Percentiles rank a stretch among this genome's conserved stretches.
These are phyloP conservation scores for Dicrurus megarhynchus DNA, from an alignment of 2,113 vertebrate species.

Conservation along the genomic window DNA sequence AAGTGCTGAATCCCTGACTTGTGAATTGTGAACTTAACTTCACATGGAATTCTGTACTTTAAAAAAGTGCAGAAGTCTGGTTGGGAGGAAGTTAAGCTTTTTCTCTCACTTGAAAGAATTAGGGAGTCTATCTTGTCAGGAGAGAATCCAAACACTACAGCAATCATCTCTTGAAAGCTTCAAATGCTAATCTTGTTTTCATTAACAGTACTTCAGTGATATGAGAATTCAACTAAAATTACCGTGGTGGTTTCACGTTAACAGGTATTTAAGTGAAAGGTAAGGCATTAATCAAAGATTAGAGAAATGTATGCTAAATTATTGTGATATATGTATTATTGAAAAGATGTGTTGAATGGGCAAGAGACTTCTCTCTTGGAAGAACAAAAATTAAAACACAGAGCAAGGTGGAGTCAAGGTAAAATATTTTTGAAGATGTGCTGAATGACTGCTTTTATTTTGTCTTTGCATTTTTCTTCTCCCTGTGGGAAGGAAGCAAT, in stretches of 20 bases:
- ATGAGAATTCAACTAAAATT: conserved; percentile 6
- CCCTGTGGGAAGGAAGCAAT: not conserved
- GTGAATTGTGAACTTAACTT: not conserved
- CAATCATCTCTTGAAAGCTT: conserved; percentile 16
- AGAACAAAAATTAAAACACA: not conserved
- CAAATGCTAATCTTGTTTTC: conserved; percentile 36
- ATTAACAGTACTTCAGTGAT: not conserved
- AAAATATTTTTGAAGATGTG: not conserved
- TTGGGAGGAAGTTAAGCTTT: not conserved
- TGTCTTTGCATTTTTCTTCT: not conserved
- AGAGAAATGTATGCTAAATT: conserved; percentile 41
- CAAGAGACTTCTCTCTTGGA: not conserved
- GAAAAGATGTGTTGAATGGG: not conserved
- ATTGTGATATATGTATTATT: conserved; percentile 44
- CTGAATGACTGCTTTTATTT: not conserved
- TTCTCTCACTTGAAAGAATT: not conserved
- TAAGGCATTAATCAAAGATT: conserved; percentile 30
- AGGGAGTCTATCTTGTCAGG: not conserved
- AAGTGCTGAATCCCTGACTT: not conserved
- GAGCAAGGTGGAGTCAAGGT: not conserved
- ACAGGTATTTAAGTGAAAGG: conserved; percentile 15
- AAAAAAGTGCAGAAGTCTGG: not conserved
- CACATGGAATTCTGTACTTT: not conserved
- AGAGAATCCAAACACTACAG: not conserved
- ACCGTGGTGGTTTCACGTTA: conserved; percentile 1